These are phyloP conservation scores for Gibbula magus DNA, from an alignment of 2,888 invertebrate genomes.

Conservation along the genomic window DNA sequence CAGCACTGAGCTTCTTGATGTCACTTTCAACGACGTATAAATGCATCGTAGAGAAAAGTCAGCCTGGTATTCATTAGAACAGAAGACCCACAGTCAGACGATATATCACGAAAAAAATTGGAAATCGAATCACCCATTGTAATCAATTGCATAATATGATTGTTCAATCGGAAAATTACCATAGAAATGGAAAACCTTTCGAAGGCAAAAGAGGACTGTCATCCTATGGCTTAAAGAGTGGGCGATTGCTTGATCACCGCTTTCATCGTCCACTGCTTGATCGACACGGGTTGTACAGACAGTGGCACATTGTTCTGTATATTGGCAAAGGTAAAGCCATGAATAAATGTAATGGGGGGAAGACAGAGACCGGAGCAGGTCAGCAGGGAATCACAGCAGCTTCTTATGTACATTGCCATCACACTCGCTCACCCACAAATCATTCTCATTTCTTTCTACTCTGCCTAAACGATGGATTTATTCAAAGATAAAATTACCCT, in stretches of 20 bases:
- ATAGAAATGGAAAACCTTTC: not conserved
- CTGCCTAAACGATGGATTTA: not conserved
- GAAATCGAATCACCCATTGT: not conserved
- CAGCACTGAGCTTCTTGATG: too few relatives aligned
- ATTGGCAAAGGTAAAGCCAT: too few relatives aligned
- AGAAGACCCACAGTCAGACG: slow-evolving; percentile 3
- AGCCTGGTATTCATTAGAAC: not conserved
- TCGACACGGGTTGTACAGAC: not conserved
- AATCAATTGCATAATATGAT: slow-evolving; percentile 16
- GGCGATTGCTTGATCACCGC: not conserved
- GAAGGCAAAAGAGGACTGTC: not conserved
- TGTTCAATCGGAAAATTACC: slow-evolving; percentile 19
- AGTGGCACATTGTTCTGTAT: too few relatives aligned
- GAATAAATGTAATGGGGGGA: too few relatives aligned
- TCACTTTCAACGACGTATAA: too few relatives aligned
- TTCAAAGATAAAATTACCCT: not conserved
- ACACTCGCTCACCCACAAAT: not conserved
- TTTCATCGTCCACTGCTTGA: not conserved
- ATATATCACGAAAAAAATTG: slow-evolving; percentile 15
- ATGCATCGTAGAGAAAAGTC: too few relatives aligned
- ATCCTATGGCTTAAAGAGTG: not conserved
- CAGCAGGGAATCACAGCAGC: not conserved
- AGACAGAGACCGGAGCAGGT: too few relatives aligned
- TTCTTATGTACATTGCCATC: not conserved
- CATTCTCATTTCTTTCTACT: not conserved